phyloP scores from a whole-genome alignment of 2,113 vertebrate species.

The Peromyscus maniculatus region DNA sequence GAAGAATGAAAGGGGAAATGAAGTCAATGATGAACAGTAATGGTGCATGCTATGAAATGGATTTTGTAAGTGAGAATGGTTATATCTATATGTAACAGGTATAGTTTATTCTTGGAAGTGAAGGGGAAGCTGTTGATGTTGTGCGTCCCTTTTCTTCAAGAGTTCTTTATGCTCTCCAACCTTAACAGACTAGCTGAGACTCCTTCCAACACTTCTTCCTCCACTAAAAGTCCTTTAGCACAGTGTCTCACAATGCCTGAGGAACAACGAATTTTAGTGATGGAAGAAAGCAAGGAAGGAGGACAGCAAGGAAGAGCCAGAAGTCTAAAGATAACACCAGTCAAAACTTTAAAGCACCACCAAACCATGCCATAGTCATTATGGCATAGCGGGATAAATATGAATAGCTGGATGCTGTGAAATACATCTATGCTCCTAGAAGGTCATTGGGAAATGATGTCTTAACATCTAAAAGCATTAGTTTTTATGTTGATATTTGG shows the following conservation, averaged over 20 bases:
- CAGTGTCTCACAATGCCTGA: background rate
- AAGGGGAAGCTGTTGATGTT: background rate
- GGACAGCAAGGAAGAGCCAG: background rate
- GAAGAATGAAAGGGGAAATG: background rate
- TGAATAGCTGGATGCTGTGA: slow-evolving; percentile 4
- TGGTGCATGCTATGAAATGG: slow-evolving; percentile 17
- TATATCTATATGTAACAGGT: background rate
- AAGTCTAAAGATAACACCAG: slow-evolving; percentile 45
- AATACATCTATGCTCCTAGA: background rate
- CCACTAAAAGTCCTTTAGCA: background rate
- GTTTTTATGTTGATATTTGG: background rate
- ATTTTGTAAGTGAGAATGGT: slow-evolving; percentile 37
- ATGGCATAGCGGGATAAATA: background rate
- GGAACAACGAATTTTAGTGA: background rate
- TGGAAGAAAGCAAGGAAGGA: slow-evolving; percentile 1
- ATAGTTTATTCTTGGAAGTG: background rate
- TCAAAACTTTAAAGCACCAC: slow-evolving; percentile 17
- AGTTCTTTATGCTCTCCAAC: background rate
- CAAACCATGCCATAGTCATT: background rate
- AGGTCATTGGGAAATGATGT: slow-evolving; percentile 34
- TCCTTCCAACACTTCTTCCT: background rate
- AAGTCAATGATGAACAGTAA: background rate
- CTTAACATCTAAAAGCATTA: slow-evolving; percentile 49
- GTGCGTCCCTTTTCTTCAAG: slow-evolving; percentile 25
- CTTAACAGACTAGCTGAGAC: background rate